Conservation (phyloP, 2,888 invertebrate species). For the Leptodirus hochenwartii region DNA sequence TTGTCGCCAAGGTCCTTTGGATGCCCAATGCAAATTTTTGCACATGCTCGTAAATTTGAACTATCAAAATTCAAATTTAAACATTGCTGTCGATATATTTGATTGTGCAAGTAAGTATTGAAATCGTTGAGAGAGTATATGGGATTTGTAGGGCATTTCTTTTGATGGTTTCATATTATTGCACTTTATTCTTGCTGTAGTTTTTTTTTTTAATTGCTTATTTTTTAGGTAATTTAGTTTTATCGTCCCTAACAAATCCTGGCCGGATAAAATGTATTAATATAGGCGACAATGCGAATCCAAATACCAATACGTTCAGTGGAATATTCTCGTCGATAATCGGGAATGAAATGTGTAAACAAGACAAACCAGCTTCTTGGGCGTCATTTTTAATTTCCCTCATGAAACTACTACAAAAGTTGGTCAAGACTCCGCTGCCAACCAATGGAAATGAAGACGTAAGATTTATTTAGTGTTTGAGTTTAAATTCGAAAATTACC, state of each 20-base stretch:
- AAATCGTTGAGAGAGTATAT: too few relatives aligned
- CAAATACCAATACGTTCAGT: conserved; percentile 39
- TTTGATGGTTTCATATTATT: too few relatives aligned
- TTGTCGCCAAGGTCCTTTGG: conserved; percentile 46
- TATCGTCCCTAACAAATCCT: conserved; percentile 33
- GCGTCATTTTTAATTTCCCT: conserved; percentile 53
- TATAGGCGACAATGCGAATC: conserved; percentile 28
- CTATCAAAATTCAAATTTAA: conserved; percentile 48
- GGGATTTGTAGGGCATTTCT: too few relatives aligned
- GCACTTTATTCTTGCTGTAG: background rate
- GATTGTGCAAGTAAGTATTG: conserved; percentile 45
- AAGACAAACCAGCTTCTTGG: conserved; percentile 31
- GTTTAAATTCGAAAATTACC: too few relatives aligned
- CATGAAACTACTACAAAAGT: conserved; percentile 40
- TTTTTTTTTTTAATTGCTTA: conserved; percentile 4
- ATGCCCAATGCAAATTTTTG: conserved; percentile 56
- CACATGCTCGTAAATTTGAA: conserved; percentile 45
- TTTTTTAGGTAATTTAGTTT: conserved; percentile 29
- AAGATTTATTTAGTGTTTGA: conserved; percentile 10
- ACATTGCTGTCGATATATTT: conserved; percentile 52
- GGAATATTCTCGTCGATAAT: conserved; percentile 54
- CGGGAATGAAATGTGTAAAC: conserved; percentile 39
- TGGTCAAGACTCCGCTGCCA: conserved; percentile 43
- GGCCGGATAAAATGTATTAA: conserved; percentile 37
- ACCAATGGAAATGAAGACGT: conserved; percentile 26